phyloP scores from a whole-genome alignment of 2,888 invertebrate genomes.

The Stegophylla sp. region DNA sequence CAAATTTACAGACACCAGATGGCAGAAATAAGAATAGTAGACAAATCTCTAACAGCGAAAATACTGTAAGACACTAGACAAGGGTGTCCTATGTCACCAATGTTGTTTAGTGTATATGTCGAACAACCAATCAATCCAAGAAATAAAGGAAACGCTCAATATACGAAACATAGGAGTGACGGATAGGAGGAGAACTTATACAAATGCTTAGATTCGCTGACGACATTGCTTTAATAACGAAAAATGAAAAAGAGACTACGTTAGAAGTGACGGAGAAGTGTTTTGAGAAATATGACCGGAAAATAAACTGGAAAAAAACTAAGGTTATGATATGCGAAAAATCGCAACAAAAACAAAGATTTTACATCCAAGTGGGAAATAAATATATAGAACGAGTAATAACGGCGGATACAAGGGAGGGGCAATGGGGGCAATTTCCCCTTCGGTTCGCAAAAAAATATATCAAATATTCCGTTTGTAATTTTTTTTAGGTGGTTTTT shows the following conservation, averaged over 20 bases:
- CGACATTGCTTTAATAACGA: slow-evolving; percentile 24
- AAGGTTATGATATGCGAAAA: slow-evolving; percentile 19
- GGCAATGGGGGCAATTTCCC: too few species aligned
- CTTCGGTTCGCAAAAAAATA: too few species aligned
- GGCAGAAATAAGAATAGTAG: slow-evolving; percentile 26
- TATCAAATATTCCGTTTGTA: too few species aligned
- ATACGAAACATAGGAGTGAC: background rate
- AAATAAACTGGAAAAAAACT: slow-evolving; percentile 37
- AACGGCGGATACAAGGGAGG: too few species aligned
- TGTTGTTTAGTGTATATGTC: slow-evolving; percentile 20
- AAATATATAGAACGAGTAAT: slow-evolving; percentile 22
- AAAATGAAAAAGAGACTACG: slow-evolving; percentile 16
- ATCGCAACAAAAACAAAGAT: slow-evolving; percentile 4
- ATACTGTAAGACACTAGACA: slow-evolving; percentile 23
- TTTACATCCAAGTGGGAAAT: slow-evolving; percentile 11
- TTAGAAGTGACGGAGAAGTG: slow-evolving; percentile 2
- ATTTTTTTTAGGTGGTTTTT: too few species aligned
- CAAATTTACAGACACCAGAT: slow-evolving; percentile 20
- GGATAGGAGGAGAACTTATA: background rate
- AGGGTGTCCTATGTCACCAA: slow-evolving; percentile 6
- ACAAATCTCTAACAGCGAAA: slow-evolving; percentile 12
- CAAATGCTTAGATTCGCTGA: slow-evolving; percentile 22
- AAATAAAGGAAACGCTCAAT: slow-evolving; percentile 8
- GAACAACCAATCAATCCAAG: slow-evolving; percentile 3
- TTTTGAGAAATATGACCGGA: slow-evolving; percentile 18